A percentile compares a stretch with the other conserved stretches of the same genome.
Conservation (phyloP, 1,140 invertebrate species). For the Ips nitidus region DNA sequence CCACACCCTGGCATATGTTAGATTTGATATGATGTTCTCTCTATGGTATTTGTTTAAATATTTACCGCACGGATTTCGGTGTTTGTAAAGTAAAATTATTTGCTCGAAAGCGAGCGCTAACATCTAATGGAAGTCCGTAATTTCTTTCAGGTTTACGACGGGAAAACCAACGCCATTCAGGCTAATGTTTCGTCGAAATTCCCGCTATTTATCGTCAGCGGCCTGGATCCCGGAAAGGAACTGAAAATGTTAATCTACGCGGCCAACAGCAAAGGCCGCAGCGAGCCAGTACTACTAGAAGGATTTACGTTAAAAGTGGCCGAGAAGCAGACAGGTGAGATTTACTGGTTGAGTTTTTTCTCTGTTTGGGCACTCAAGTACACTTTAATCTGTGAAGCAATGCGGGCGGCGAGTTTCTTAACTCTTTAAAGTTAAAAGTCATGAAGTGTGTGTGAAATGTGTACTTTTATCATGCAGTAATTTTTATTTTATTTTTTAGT, state of each 20-base stretch:
- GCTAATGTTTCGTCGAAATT: conserved; percentile 69
- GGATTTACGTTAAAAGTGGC: conserved; percentile 72
- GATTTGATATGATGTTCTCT: too few relatives aligned
- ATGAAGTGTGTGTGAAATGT: too few relatives aligned
- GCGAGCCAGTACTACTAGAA: conserved; percentile 60
- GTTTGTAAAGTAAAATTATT: too few relatives aligned
- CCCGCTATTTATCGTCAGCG: conserved; percentile 68
- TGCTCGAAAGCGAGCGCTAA: too few relatives aligned
- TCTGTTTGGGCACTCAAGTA: not conserved
- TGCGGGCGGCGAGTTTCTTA: not conserved
- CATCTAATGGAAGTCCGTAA: not conserved
- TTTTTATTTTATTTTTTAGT: too few relatives aligned
- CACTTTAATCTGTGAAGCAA: not conserved
- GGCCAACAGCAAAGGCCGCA: conserved; percentile 63
- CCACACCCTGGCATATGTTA: not conserved
- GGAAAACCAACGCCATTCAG: conserved; percentile 62
- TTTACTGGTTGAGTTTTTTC: conserved; percentile 31
- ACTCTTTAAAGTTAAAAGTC: not conserved
- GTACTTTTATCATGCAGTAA: too few relatives aligned
- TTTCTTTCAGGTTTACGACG: conserved; percentile 61
- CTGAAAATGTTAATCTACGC: conserved; percentile 68
- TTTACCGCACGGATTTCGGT: too few relatives aligned
- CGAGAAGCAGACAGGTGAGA: conserved; percentile 78
- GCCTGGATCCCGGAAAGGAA: conserved; percentile 67
- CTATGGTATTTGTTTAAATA: too few relatives aligned